These are phyloP conservation scores for Sisyra terminalis DNA, from an alignment of 2,888 invertebrate species.

Conservation along the genomic window DNA sequence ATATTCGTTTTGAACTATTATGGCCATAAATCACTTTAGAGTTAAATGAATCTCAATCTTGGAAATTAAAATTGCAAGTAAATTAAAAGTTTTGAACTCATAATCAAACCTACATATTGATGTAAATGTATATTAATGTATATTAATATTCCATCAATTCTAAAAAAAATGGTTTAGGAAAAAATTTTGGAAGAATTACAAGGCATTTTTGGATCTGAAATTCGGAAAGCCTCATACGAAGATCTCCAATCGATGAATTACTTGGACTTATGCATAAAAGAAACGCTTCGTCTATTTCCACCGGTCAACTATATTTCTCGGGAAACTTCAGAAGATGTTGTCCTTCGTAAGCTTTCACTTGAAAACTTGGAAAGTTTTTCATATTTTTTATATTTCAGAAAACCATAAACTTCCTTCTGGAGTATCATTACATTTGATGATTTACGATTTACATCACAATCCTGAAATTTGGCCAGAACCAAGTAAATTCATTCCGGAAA, in stretches of 20 bases:
- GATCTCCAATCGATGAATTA: constrained; percentile 42
- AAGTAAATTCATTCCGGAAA: constrained; percentile 46
- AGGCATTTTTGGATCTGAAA: constrained; percentile 27
- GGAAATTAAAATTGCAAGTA: no score
- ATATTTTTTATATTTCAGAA: constrained; percentile 20
- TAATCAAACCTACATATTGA: no score
- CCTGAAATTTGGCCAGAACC: constrained; percentile 45
- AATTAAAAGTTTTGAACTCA: no score
- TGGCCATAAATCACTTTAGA: no score
- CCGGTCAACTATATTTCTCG: constrained; percentile 48
- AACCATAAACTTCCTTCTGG: constrained; percentile 32
- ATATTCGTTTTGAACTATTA: no score
- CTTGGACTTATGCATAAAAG: constrained; percentile 47
- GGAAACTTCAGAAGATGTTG: constrained; percentile 29
- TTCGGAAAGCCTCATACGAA: constrained; percentile 32
- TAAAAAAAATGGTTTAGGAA: no score
- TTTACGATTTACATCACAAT: constrained; percentile 45
- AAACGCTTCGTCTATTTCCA: constrained; percentile 43
- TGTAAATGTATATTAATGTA: no score
- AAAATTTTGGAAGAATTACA: constrained; percentile 28
- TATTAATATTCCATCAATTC: no score
- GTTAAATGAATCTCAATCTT: no score
- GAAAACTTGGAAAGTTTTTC: background rate
- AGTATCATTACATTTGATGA: constrained; percentile 32
- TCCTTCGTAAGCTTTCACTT: constrained; percentile 27